Percentiles rank a stretch among this genome's conserved stretches.
phyloP scores from a whole-genome alignment of 1,140 invertebrate species.

The Archivesica marissinica region DNA sequence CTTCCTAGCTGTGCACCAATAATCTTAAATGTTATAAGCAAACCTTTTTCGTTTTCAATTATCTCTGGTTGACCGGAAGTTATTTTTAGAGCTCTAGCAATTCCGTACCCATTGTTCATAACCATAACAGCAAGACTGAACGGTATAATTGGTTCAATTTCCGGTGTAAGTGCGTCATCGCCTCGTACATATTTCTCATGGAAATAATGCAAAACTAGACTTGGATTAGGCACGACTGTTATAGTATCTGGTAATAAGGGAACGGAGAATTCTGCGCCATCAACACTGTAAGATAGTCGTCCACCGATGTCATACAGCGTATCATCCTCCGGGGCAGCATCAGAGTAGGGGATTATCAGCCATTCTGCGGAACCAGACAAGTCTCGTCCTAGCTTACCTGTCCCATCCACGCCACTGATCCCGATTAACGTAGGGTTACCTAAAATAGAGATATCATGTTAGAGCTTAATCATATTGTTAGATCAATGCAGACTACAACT shows the following conservation, averaged over 20 bases:
- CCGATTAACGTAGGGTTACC: constrained; percentile 57
- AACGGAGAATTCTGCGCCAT: constrained; percentile 59
- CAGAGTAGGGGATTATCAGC: constrained; percentile 67
- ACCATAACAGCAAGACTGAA: constrained; percentile 70
- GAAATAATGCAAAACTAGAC: constrained; percentile 66
- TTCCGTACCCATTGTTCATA: constrained; percentile 68
- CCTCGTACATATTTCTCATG: constrained; percentile 66
- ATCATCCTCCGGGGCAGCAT: constrained; percentile 62
- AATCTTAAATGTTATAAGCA: constrained; percentile 72
- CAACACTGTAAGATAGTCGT: constrained; percentile 41
- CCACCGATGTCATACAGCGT: constrained; percentile 64
- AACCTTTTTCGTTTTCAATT: constrained; percentile 74
- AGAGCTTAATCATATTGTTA: too few species aligned
- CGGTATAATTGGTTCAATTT: constrained; percentile 48
- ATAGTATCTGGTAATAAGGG: constrained; percentile 66
- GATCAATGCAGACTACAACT: background rate
- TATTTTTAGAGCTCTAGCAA: constrained; percentile 68
- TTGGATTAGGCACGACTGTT: constrained; percentile 67
- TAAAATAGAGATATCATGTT: constrained; percentile 8
- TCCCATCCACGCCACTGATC: constrained; percentile 61
- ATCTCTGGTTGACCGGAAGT: constrained; percentile 76
- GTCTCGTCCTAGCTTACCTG: constrained; percentile 37
- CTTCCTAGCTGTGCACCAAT: constrained; percentile 65
- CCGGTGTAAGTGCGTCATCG: constrained; percentile 66
- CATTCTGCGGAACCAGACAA: constrained; percentile 61